Evolutionary conservation across 2,888 invertebrate genomes (phyloP).

Genomic region (Stenoptilia bipunctidactyla): DNA sequence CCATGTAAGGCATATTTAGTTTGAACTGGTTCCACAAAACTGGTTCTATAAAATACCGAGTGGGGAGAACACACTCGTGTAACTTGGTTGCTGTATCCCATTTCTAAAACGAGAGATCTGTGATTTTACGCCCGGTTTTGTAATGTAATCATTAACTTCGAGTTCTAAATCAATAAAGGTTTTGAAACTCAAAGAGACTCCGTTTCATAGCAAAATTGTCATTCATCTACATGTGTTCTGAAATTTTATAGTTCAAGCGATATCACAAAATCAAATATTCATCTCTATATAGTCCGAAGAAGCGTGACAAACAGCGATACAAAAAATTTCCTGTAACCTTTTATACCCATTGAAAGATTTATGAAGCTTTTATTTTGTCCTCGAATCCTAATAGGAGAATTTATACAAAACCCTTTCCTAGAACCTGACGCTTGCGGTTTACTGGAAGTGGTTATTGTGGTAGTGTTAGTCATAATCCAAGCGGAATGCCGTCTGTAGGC

Average conservation of each 20-base stretch:
- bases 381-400: conserved; percentile 21
- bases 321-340: too few species aligned
- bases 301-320: conserved; percentile 31
- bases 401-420: conserved; percentile 44
- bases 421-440: conserved; percentile 27
- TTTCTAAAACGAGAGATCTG: too few species aligned
- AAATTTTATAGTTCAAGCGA: too few species aligned
- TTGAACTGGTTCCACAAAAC: conserved; percentile 34
- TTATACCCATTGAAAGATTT: conserved; percentile 35
- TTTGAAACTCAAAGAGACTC: too few species aligned
- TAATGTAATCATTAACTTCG: too few species aligned
- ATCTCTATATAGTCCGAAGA: too few species aligned
- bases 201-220: too few species aligned
- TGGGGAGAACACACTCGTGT: conserved; percentile 30
- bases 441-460: conserved; percentile 19
- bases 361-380: conserved; percentile 32
- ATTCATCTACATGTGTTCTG: too few species aligned
- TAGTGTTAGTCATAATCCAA: conserved; percentile 25
- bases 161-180: too few species aligned
- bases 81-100: conserved; percentile 45
- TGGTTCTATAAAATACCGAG: conserved; percentile 36
- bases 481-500: conserved; percentile 19
- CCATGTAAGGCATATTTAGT: conserved; percentile 28
- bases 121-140: too few species aligned
- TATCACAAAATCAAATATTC: too few species aligned